phyloP scores from a whole-genome alignment of 2,797 vertebrate genomes.

The Tauraco hartlaubi region DNA sequence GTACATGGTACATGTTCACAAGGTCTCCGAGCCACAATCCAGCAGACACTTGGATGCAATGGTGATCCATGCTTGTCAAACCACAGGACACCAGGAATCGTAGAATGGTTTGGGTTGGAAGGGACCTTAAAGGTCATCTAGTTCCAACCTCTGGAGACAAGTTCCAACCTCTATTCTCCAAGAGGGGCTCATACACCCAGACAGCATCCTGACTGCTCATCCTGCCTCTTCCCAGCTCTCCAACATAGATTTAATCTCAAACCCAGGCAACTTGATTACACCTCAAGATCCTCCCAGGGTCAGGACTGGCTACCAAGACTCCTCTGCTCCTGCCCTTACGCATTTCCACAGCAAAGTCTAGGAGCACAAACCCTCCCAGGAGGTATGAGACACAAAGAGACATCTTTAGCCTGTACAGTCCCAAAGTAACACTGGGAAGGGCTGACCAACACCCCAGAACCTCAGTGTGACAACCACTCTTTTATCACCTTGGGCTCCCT shows the following conservation, averaged over 20 bases:
- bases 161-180: too few relatives aligned
- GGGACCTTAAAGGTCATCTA: too few relatives aligned
- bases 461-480: neutral
- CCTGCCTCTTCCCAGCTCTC: neutral
- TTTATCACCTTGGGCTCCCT: neutral
- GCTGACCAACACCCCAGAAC: neutral
- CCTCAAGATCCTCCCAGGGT: too few relatives aligned
- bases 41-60: neutral
- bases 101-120: too few relatives aligned
- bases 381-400: fast-evolving
- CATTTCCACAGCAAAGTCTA: neutral
- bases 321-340: too few relatives aligned
- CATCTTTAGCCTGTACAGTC: neutral
- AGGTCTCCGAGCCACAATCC: fast-evolving
- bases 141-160: too few relatives aligned
- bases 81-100: fast-evolving
- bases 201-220: fast-evolving
- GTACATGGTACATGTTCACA: fast-evolving
- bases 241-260: neutral
- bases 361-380: neutral
- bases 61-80: fast-evolving
- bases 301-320: neutral
- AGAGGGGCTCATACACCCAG: fast-evolving
- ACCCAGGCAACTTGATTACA: too few relatives aligned
- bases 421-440: neutral